These are phyloP conservation scores for Lutjanus campechanus DNA, from an alignment of 2,797 vertebrate species.

Conservation along the genomic window DNA sequence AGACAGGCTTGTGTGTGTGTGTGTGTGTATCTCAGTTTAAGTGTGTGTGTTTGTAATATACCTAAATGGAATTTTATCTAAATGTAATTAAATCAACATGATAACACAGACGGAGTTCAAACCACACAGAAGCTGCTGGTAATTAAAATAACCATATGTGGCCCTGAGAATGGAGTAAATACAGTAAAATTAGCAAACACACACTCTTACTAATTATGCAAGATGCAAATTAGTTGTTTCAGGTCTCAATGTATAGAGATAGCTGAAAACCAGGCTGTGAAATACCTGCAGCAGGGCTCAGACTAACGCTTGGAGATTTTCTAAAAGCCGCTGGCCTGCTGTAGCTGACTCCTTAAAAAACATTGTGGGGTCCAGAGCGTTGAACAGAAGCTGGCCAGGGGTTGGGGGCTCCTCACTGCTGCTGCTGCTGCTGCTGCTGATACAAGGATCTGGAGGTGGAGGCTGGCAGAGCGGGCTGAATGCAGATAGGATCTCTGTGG, in stretches of 20 bases:
- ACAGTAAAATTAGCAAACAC: conserved; percentile 12
- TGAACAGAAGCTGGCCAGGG: conserved; percentile 44
- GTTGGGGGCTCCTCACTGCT: conserved; percentile 26
- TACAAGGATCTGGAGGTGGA: conserved; percentile 64
- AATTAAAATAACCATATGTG: conserved; percentile 40
- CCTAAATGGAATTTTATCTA: conserved; percentile 42
- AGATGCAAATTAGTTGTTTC: conserved; percentile 41
- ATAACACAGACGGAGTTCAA: conserved; percentile 42
- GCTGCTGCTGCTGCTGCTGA: conserved; percentile 34
- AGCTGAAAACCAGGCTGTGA: conserved; percentile 21
- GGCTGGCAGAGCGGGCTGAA: conserved; percentile 74
- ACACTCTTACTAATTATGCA: conserved; percentile 27
- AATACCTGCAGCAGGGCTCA: conserved; percentile 42
- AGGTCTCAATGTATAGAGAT: conserved; percentile 15
- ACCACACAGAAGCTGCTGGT: conserved; percentile 14
- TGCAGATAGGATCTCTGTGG: conserved; percentile 83
- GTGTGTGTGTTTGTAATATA: conserved; percentile 18
- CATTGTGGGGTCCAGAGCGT: conserved; percentile 20
- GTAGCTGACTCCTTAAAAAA: conserved; percentile 27
- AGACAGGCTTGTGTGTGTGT: conserved; percentile 18
- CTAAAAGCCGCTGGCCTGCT: conserved; percentile 27
- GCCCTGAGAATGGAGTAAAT: conserved; percentile 8
- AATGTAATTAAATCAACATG: conserved; percentile 51
- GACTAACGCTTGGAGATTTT: conserved; percentile 14
- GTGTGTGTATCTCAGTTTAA: neutral